These are phyloP conservation scores for Drosophila nigromelanica DNA, from an alignment of 1,140 invertebrate species.

Conservation along the genomic window DNA sequence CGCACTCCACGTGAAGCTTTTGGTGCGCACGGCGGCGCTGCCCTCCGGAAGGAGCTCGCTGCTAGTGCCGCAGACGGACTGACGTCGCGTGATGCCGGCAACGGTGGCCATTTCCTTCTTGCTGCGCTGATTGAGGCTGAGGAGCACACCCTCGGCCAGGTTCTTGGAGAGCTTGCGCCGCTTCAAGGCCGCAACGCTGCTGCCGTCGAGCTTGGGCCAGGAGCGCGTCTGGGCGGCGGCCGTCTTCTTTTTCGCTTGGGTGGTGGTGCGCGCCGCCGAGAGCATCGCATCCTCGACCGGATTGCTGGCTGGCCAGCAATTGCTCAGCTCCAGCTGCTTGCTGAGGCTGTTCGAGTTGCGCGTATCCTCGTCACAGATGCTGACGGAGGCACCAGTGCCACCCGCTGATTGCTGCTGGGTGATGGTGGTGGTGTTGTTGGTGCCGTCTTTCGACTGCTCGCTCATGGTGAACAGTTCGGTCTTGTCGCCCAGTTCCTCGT, in stretches of 20 bases:
- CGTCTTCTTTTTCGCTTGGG: conserved; percentile 85
- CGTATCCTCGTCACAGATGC: conserved; percentile 84
- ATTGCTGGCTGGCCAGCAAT: conserved; percentile 85
- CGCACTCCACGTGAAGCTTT: conserved; percentile 84
- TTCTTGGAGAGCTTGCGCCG: conserved; percentile 86
- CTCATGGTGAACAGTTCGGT: conserved; percentile 81
- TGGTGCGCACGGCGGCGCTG: conserved; percentile 43
- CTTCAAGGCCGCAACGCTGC: conserved; percentile 88
- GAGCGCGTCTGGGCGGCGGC: conserved; percentile 87
- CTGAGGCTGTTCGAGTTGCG: conserved; percentile 66
- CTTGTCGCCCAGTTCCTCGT: conserved; percentile 86
- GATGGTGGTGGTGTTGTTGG: neutral
- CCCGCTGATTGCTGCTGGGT: conserved; percentile 73
- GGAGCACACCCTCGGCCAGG: conserved; percentile 84
- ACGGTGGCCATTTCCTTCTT: conserved; percentile 74
- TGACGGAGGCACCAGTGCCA: conserved; percentile 50
- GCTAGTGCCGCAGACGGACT: conserved; percentile 50
- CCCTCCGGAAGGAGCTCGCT: conserved; percentile 36
- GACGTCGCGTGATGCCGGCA: conserved; percentile 59
- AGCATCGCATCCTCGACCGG: conserved; percentile 88
- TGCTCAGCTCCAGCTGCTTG: conserved; percentile 62
- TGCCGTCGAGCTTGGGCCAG: conserved; percentile 85
- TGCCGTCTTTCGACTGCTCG: conserved; percentile 79
- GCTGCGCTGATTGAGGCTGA: conserved; percentile 83
- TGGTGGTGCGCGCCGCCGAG: conserved; percentile 71